Conservation (phyloP, 1,140 invertebrate genomes). For the Heliconius hewitsoni region DNA sequence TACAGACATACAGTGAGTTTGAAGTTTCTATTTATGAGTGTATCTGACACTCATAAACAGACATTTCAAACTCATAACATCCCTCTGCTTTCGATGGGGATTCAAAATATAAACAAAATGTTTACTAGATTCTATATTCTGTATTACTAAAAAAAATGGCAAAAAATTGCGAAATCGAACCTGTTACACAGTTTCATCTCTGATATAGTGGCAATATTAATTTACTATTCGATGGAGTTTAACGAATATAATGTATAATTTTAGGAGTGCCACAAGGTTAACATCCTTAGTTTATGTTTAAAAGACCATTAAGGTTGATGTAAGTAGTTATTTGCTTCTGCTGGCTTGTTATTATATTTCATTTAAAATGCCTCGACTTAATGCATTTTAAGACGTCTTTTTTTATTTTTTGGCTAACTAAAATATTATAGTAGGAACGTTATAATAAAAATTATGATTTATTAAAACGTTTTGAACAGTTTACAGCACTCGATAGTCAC, state of each 20-base stretch:
- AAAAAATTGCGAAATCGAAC: neutral
- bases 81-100: too few relatives aligned
- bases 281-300: slow-evolving; percentile 1
- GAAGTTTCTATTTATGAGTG: too few relatives aligned
- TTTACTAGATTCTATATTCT: neutral
- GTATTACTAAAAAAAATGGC: neutral
- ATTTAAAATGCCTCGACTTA: neutral
- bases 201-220: neutral
- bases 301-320: slow-evolving; percentile 6
- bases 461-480: neutral
- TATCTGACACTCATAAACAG: too few relatives aligned
- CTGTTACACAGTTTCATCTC: neutral
- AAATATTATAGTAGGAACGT: neutral
- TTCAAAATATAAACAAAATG: too few relatives aligned
- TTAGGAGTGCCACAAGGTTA: slow-evolving; percentile 12
- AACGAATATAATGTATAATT: neutral
- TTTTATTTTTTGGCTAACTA: neutral
- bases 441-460: neutral
- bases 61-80: too few relatives aligned
- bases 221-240: neutral
- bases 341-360: slow-evolving; percentile 1
- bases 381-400: neutral
- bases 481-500: too few relatives aligned
- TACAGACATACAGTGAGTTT: too few relatives aligned
- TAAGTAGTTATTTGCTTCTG: neutral